Evolutionary conservation across 1,140 invertebrate genomes (phyloP).

Genomic region (Drosophila takahashii): DNA sequence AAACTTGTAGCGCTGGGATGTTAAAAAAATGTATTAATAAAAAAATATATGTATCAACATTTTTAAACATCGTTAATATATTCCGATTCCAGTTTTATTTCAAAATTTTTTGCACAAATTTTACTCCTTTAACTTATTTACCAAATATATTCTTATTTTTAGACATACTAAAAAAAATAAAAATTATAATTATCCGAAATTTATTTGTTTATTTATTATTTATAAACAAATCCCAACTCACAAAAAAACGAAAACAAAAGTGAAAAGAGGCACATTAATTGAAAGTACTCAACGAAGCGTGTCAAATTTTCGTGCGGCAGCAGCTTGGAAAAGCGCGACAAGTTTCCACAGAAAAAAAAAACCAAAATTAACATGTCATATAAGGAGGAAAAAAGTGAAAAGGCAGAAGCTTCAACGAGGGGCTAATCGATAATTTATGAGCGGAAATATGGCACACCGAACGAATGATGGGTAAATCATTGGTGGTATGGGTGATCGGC

Average conservation of each 20-base stretch:
- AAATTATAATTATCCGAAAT: no score
- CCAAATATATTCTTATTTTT: no score
- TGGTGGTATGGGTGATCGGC: neutral
- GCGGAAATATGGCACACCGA: constrained; percentile 61
- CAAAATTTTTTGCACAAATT: neutral
- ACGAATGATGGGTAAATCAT: constrained; percentile 43
- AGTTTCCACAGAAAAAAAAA: constrained; percentile 51
- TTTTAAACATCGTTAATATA: no score
- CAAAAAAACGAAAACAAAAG: constrained; percentile 28
- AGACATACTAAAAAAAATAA: no score
- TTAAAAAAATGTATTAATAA: no score
- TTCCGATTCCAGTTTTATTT: no score
- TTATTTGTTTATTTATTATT: no score
- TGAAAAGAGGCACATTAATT: constrained; percentile 52
- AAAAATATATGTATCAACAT: no score
- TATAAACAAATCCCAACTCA: neutral
- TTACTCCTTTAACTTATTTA: no score
- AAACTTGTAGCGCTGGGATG: no score
- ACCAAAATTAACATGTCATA: constrained; percentile 71
- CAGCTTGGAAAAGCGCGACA: constrained; percentile 45
- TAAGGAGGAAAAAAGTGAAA: constrained; percentile 16
- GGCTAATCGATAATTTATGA: constrained; percentile 78
- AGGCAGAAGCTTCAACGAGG: constrained; percentile 27
- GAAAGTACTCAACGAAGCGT: constrained; percentile 59
- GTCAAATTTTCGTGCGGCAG: constrained; percentile 37